Evolutionary conservation across 2,888 invertebrate species (phyloP).

Genomic region (Drosophila mulleri): DNA sequence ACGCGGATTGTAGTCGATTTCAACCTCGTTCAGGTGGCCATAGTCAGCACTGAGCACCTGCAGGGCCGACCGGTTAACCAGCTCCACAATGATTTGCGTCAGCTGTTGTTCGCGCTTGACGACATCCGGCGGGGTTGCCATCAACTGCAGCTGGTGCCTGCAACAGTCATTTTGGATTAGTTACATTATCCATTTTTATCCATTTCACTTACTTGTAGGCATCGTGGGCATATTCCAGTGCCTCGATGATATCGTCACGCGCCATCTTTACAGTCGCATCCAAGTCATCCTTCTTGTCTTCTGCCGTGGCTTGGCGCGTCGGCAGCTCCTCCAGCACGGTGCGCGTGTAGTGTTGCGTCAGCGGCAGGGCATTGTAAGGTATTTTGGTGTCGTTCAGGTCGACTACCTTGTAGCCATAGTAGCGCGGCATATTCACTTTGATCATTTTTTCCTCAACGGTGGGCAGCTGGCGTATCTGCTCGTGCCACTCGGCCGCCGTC

Average conservation of each 20-base stretch:
- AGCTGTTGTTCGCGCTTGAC: slow-evolving; percentile 66
- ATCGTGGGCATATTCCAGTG: slow-evolving; percentile 74
- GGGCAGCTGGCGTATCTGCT: slow-evolving; percentile 88
- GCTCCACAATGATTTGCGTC: slow-evolving; percentile 86
- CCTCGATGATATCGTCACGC: slow-evolving; percentile 79
- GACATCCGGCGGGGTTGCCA: slow-evolving; percentile 31
- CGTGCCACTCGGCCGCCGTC: slow-evolving; percentile 85
- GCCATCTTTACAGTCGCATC: slow-evolving; percentile 57
- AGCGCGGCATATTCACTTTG: slow-evolving; percentile 92
- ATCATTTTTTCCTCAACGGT: slow-evolving; percentile 94
- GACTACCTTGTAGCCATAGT: slow-evolving; percentile 91
- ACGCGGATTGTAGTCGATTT: slow-evolving; percentile 91
- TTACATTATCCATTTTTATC: background rate
- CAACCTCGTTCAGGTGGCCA: slow-evolving; percentile 87
- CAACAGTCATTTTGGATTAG: background rate
- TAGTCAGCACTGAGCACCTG: slow-evolving; percentile 87
- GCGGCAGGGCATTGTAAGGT: slow-evolving; percentile 89
- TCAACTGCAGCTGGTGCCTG: slow-evolving; percentile 41
- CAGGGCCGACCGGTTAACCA: slow-evolving; percentile 89
- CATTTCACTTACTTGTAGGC: slow-evolving; percentile 66
- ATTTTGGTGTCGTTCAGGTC: slow-evolving; percentile 87
- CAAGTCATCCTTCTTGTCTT: slow-evolving; percentile 23
- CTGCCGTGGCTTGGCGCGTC: slow-evolving; percentile 39
- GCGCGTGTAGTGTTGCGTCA: slow-evolving; percentile 91
- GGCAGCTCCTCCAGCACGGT: slow-evolving; percentile 88